phyloP scores from a whole-genome alignment of 2,113 vertebrate species.

The Nesoenas mayeri region DNA sequence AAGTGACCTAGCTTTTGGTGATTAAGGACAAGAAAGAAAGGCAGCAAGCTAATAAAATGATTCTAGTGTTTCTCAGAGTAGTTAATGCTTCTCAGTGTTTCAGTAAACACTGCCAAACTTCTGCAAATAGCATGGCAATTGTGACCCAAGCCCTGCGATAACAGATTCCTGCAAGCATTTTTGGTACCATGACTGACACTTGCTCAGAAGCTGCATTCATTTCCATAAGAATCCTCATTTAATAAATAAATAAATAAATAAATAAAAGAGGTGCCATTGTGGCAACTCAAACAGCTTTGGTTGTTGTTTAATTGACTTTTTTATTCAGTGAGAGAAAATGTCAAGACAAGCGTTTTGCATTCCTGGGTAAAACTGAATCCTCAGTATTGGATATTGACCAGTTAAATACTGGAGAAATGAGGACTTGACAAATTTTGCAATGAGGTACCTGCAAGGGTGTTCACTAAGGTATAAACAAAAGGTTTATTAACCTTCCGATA shows the following conservation, averaged over 20 bases:
- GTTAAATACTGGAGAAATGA: not conserved
- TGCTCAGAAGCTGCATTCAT: not conserved
- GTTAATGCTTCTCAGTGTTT: not conserved
- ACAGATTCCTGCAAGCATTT: not conserved
- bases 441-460: not conserved
- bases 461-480: not conserved
- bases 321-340: not conserved
- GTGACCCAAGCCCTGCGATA: not conserved
- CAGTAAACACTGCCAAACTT: not conserved
- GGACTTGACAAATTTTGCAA: not conserved
- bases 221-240: conserved; percentile 6
- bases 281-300: not conserved
- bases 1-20: not conserved
- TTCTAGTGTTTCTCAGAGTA: not conserved
- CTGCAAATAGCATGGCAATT: not conserved
- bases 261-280: conserved; percentile 11
- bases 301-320: not conserved
- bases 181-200: not conserved
- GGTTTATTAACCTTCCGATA: not conserved
- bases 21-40: not conserved
- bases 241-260: not conserved
- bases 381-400: not conserved
- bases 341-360: not conserved
- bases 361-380: not conserved
- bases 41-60: not conserved